Base-by-base conservation (phyloP, 2,113 vertebrate species). In the Lophotis ruficrista region DNA sequence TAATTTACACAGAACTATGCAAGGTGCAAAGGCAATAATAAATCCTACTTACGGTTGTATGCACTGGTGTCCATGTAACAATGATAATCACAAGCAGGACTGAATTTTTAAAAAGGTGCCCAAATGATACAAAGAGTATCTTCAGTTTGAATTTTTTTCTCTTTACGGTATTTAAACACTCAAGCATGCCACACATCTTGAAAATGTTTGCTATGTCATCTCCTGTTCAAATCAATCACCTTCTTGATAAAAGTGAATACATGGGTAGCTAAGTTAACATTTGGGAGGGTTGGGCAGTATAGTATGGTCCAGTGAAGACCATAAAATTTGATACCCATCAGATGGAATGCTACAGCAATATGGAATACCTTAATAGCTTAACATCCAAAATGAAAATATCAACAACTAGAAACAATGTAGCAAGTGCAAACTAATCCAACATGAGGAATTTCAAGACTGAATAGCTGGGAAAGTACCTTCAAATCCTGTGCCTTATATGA, bases 391-490 rank as follows among this genome's bases (percentile, higher is more conserved):
- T 21, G 38, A 87, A 89, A 53, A 60, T 10, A 60, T 19, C 27
- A 79, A 70, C 25, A 89, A 56, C 35, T 48, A 60, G 45, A 87
- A 84, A 87, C 21, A 81, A 70, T 35, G 37, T 24, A 71, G 69
- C 0, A 0, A 71, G 25, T 31, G 56, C 56, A 81, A 91, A 82
- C 33, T 51, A 81, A 94, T 75, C 48, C 60, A 91, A 38, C 56
- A 76, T 11, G 56, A 66, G 60, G n/a, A 64, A 94, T 83, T 82
- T 66, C 23, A 65, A 47, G 60, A 86, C 57, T 60, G 65, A 87
- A 87, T 43, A 57, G n/a, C n/a, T 64, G 17, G 53, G 37, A 85
- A 95, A 91, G 62, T 80, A 83, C 62, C 50, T 83, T 85, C 54
- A 86, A 78, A 83, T 73, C 43, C 47, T 70, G 20, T 53, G 71